Evolutionary conservation across 1,140 invertebrate genomes (phyloP).

Genomic region (Piezodorus guildinii): DNA sequence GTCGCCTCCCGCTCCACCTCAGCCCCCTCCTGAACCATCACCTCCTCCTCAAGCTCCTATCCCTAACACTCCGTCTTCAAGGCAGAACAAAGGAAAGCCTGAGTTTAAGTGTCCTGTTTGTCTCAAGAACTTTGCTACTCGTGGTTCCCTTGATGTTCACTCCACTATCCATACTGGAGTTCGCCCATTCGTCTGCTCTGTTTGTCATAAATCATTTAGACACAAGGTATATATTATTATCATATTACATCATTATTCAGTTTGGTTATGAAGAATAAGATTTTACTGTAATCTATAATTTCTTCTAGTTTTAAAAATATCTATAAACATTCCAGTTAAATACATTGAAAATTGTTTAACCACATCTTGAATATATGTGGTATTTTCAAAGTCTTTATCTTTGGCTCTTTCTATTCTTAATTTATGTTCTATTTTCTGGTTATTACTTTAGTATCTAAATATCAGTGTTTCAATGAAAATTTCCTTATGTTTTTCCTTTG

Average conservation of each 20-base stretch:
- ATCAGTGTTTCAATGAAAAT: too few species aligned
- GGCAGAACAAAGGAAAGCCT: constrained; percentile 19
- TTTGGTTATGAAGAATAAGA: too few species aligned
- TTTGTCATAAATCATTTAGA: constrained; percentile 67
- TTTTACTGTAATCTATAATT: too few species aligned
- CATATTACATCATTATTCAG: background rate
- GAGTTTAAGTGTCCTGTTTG: constrained; percentile 22
- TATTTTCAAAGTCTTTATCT: too few species aligned
- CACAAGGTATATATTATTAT: constrained; percentile 53
- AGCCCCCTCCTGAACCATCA: background rate
- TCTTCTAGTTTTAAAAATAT: too few species aligned
- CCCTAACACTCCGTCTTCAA: background rate
- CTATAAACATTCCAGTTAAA: too few species aligned
- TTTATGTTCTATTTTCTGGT: too few species aligned
- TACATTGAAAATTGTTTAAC: too few species aligned
- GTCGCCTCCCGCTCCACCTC: background rate
- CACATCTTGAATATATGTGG: too few species aligned
- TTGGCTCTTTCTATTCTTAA: too few species aligned
- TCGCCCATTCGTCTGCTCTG: constrained; percentile 68
- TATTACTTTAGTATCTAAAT: too few species aligned
- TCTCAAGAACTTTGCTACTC: constrained; percentile 27
- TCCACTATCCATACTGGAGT: constrained; percentile 69
- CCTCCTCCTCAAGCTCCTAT: background rate
- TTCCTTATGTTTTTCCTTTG: too few species aligned
- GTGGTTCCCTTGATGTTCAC: constrained; percentile 75